phyloP scores from a whole-genome alignment of 2,797 vertebrate species.

The Benthosema pterotum region DNA sequence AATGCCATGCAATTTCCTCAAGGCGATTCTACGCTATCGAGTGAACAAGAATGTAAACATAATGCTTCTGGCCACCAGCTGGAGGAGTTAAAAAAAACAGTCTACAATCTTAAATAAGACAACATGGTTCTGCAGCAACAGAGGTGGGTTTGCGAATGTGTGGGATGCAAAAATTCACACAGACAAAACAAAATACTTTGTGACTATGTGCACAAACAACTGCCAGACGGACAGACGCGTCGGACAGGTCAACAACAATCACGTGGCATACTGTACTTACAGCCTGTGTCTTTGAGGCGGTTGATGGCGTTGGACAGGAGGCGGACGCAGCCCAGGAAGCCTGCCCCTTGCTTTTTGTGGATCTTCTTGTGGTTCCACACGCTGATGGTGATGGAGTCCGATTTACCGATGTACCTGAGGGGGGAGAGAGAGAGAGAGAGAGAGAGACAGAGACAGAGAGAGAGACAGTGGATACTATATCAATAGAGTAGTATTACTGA shows the following conservation, averaged over 20 bases:
- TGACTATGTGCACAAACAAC: no score
- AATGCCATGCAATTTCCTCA: no score
- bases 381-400: constrained; percentile 97
- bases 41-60: no score
- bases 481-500: not conserved
- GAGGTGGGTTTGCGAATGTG: no score
- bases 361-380: constrained; percentile 99
- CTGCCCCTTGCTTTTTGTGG: constrained; percentile 98
- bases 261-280: constrained; percentile 86
- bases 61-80: no score
- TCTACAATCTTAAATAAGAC: no score
- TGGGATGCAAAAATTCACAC: no score
- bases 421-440: not conserved
- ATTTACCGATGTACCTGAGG: constrained; percentile 92
- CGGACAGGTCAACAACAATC: no score
- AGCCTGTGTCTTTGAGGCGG: constrained; percentile 98
- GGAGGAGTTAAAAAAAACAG: no score
- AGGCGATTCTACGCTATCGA: no score
- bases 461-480: constrained; percentile 5
- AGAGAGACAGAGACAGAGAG: not conserved
- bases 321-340: constrained; percentile 96
- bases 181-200: no score
- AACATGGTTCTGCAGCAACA: no score
- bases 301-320: constrained; percentile 97
- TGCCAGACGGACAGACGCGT: not conserved